These are phyloP conservation scores for Pyrgus malvae DNA, from an alignment of 2,888 invertebrate species.

Conservation along the genomic window DNA sequence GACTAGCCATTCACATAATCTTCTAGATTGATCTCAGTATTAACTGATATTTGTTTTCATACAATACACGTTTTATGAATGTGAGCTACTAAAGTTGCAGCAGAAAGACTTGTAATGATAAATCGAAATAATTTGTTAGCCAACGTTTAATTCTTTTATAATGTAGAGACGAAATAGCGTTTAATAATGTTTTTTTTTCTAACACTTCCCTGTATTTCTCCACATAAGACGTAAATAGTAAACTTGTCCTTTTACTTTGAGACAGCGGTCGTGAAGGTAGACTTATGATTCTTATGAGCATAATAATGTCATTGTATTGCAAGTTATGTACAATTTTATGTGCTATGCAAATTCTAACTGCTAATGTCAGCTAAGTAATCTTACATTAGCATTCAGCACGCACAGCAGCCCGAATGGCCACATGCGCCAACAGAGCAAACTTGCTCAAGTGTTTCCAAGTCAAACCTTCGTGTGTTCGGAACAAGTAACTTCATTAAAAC, in stretches of 20 bases:
- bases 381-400: conserved; percentile 17
- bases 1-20: conserved; percentile 46
- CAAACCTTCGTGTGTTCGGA: conserved; percentile 19
- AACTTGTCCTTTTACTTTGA: neutral
- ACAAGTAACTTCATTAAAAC: conserved; percentile 48
- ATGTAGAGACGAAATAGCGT: no score
- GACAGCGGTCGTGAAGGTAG: conserved; percentile 5
- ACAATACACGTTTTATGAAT: conserved; percentile 1
- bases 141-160: no score
- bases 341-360: conserved; percentile 18
- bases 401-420: neutral
- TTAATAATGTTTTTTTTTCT: no score
- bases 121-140: no score
- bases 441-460: conserved; percentile 10
- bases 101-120: no score
- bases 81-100: neutral
- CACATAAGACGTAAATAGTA: neutral
- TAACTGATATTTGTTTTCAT: conserved; percentile 30
- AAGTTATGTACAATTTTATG: conserved; percentile 10
- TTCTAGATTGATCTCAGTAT: conserved; percentile 49
- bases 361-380: conserved; percentile 16
- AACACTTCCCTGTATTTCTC: neutral
- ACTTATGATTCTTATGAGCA: conserved; percentile 12
- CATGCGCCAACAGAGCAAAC: conserved; percentile 8
- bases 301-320: conserved; percentile 22